These are phyloP conservation scores for Gymnopithys bicolor DNA, from an alignment of 2,797 vertebrate species.

Conservation along the genomic window DNA sequence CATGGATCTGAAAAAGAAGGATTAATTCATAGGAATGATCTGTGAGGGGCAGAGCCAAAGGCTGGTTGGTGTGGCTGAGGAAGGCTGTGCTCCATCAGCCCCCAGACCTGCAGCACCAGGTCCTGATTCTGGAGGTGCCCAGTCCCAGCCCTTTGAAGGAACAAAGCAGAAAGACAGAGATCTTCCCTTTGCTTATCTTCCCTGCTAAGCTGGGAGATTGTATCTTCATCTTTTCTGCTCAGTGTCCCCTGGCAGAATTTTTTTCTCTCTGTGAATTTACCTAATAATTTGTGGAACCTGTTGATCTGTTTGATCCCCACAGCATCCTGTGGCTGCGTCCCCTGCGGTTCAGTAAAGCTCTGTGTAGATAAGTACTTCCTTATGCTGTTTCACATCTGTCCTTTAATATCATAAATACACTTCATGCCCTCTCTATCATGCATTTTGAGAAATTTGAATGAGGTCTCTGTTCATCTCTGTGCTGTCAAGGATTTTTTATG, in stretches of 20 bases:
- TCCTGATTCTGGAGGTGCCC: background rate
- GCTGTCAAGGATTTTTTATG: background rate
- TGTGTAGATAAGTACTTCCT: constrained; percentile 34
- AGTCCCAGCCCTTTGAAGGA: background rate
- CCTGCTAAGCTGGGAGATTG: background rate
- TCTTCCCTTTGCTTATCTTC: background rate
- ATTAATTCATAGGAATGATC: background rate
- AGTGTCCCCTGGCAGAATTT: background rate
- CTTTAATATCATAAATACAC: background rate
- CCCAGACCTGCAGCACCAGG: background rate
- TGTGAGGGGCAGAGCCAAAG: background rate
- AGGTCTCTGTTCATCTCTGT: background rate
- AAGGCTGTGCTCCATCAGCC: background rate
- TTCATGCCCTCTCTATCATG: background rate
- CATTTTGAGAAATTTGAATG: constrained; percentile 2
- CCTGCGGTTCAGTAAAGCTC: background rate
- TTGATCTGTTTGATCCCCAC: background rate
- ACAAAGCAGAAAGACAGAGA: background rate
- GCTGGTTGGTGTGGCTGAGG: background rate
- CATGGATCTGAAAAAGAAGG: background rate
- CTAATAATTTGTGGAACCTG: constrained; percentile 36
- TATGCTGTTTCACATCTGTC: constrained; percentile 3
- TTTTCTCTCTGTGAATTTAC: background rate
- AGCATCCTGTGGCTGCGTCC: background rate
- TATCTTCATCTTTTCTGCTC: background rate